Conservation (phyloP, 2,888 invertebrate genomes). For the Apamea epomidion region DNA sequence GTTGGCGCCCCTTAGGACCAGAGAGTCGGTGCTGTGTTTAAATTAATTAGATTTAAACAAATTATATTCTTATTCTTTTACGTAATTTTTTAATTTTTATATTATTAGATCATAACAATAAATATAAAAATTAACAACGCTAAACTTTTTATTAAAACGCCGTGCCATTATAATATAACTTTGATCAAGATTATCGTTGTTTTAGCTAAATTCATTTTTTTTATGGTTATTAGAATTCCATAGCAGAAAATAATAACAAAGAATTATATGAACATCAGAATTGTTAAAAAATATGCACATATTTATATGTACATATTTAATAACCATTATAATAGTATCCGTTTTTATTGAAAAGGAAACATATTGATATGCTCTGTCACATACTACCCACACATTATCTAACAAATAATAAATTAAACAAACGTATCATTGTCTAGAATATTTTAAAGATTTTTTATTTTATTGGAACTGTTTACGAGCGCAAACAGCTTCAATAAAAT, state of each 20-base stretch:
- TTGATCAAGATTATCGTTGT: constrained; percentile 10
- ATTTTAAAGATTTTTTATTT: not conserved
- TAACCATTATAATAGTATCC: not conserved
- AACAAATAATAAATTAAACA: not conserved
- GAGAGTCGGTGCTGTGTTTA: constrained; percentile 24
- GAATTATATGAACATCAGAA: not conserved
- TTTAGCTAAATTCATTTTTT: constrained; percentile 11
- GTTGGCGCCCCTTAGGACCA: constrained; percentile 73
- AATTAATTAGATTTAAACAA: constrained; percentile 19
- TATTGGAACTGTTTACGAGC: not conserved
- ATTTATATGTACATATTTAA: constrained; percentile 16
- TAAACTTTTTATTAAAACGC: constrained; percentile 17
- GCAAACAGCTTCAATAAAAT: not conserved
- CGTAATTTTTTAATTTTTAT: not conserved
- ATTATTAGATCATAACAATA: constrained; percentile 26
- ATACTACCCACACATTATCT: not conserved
- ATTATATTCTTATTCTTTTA: constrained; percentile 2
- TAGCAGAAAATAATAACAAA: not conserved
- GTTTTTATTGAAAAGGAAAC: constrained; percentile 6
- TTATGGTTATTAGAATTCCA: constrained; percentile 23
- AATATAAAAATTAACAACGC: not conserved
- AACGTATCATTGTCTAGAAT: not conserved
- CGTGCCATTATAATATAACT: constrained; percentile 6
- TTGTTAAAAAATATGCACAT: constrained; percentile 39
- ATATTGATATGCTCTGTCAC: not conserved